Percentiles rank a stretch among this genome's conserved stretches.
Evolutionary conservation across 2,888 invertebrate genomes (phyloP).

Genomic region (Alsophila aescularia): DNA sequence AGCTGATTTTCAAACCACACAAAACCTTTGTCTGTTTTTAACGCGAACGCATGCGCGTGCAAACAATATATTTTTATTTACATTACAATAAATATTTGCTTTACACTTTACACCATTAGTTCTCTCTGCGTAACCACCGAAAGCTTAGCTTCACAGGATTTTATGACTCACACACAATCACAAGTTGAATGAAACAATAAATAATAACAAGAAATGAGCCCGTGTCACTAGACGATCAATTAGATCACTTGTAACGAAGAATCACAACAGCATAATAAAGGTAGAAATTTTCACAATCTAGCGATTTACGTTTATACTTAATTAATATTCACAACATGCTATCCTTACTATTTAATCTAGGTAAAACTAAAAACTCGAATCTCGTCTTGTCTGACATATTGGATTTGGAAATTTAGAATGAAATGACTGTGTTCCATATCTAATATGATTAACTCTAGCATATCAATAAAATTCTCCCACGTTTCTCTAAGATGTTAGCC

Average conservation of each 20-base stretch:
- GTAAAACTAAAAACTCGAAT: conserved; percentile 56
- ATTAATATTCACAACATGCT: conserved; percentile 48
- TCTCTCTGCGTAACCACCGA: conserved; percentile 47
- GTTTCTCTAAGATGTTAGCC: too few species aligned
- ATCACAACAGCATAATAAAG: conserved; percentile 34
- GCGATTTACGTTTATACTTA: conserved; percentile 12
- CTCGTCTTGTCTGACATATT: conserved; percentile 71
- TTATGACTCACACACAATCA: conserved; percentile 54
- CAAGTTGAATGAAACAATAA: conserved; percentile 63
- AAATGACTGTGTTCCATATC: neutral
- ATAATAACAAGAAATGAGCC: conserved; percentile 65
- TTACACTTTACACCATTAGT: conserved; percentile 52
- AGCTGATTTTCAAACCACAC: conserved; percentile 85
- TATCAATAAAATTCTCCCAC: too few species aligned
- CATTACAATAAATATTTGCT: conserved; percentile 71
- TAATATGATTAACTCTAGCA: too few species aligned
- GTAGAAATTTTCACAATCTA: conserved; percentile 41
- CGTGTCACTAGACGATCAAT: conserved; percentile 38
- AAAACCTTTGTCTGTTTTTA: conserved; percentile 86
- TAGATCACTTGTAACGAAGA: conserved; percentile 36
- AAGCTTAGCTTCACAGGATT: conserved; percentile 52
- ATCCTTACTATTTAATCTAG: conserved; percentile 40
- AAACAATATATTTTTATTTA: conserved; percentile 81
- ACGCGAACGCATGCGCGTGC: conserved; percentile 84
- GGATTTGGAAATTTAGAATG: conserved; percentile 61